phyloP scores from a whole-genome alignment of 2,888 invertebrate species.

The Hirtodrosophila alboralis region DNA sequence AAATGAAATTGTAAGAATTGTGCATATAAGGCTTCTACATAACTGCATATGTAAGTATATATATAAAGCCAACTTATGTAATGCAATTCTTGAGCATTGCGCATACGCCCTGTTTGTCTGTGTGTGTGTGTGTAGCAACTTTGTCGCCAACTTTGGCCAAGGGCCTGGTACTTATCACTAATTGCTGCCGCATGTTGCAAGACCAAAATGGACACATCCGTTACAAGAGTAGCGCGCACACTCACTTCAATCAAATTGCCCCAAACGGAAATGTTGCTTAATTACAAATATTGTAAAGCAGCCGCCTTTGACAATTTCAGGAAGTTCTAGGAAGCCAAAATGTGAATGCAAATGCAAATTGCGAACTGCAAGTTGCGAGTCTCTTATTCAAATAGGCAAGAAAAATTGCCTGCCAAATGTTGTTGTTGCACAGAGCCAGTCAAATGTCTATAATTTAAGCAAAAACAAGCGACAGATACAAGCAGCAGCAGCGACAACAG shows the following conservation, averaged over 20 bases:
- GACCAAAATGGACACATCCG: conserved; percentile 65
- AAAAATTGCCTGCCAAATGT: conserved; percentile 72
- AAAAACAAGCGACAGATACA: conserved; percentile 76
- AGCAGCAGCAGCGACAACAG: conserved; percentile 44
- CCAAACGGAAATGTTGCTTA: conserved; percentile 74
- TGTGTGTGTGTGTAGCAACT: conserved; percentile 26
- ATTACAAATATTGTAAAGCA: conserved; percentile 64
- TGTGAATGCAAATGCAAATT: conserved; percentile 33
- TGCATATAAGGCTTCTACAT: conserved; percentile 35
- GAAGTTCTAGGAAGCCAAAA: conserved; percentile 53
- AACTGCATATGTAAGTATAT: conserved; percentile 6
- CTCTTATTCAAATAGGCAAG: conserved; percentile 70
- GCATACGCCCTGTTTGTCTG: conserved; percentile 50
- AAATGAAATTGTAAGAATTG: conserved; percentile 49
- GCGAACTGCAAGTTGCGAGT: too few relatives aligned
- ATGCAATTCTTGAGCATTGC: conserved; percentile 28
- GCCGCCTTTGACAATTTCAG: conserved; percentile 39
- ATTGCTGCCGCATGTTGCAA: conserved; percentile 50
- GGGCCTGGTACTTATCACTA: conserved; percentile 35
- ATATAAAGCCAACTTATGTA: conserved; percentile 1
- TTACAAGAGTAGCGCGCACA: conserved; percentile 24
- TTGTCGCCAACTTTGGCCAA: conserved; percentile 28
- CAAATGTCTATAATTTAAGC: conserved; percentile 78
- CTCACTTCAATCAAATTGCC: conserved; percentile 62
- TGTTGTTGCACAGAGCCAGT: conserved; percentile 63